phyloP scores from a whole-genome alignment of 2,113 vertebrate species.

The Prietella phreatophila region DNA sequence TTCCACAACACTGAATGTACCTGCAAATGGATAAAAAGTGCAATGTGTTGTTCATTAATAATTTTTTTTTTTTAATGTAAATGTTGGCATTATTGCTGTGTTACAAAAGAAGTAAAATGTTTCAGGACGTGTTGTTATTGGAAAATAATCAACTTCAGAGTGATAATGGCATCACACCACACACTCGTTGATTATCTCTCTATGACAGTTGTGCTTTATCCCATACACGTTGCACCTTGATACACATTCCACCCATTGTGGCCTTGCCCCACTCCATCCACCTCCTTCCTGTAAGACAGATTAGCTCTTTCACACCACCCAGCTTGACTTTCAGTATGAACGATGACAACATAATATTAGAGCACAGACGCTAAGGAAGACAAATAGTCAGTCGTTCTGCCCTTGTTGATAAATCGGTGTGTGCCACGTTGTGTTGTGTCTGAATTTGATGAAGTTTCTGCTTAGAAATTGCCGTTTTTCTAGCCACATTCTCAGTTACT shows the following conservation, averaged over 20 bases:
- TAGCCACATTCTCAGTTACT: not conserved
- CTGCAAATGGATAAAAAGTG: not conserved
- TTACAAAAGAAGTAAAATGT: not conserved
- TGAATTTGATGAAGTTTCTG: conserved; percentile 12
- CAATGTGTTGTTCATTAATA: not conserved
- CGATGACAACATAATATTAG: conserved; percentile 25
- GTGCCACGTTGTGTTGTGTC: not conserved
- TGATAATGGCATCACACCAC: not conserved
- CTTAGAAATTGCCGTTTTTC: not conserved
- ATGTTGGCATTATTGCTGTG: not conserved
- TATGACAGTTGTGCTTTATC: not conserved
- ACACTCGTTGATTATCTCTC: not conserved
- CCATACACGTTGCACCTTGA: too few relatives aligned
- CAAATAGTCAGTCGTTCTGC: not conserved
- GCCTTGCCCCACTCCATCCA: not conserved
- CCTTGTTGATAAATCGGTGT: conserved; percentile 7
- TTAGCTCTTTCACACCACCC: conserved; percentile 15
- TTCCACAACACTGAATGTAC: not conserved
- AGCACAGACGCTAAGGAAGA: conserved; percentile 11
- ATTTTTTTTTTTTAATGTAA: not conserved
- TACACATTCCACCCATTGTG: not conserved
- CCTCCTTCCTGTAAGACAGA: conserved; percentile 4
- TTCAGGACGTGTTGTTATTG: too few relatives aligned
- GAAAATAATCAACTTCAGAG: not conserved
- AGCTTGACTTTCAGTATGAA: conserved; percentile 27